A percentile compares a stretch with the other conserved stretches of the same genome.
phyloP scores from a whole-genome alignment of 1,140 invertebrate species.

The Uloborus diversus region DNA sequence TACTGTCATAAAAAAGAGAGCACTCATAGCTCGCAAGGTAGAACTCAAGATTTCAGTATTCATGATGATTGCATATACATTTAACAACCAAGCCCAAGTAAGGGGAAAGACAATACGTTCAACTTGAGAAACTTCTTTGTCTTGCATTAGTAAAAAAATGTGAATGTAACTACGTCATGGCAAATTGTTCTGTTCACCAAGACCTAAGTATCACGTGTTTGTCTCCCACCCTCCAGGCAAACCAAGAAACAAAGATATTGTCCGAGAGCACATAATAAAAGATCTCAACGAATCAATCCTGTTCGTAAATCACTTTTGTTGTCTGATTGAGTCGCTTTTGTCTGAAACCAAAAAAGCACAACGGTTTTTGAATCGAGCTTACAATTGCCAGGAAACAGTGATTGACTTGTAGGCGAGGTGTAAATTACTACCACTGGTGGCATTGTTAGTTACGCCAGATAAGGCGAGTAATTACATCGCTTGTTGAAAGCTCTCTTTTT shows the following conservation, averaged over 20 bases:
- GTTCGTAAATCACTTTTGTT: constrained; percentile 25
- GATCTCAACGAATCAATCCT: not conserved
- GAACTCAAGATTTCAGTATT: no score
- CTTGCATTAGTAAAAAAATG: no score
- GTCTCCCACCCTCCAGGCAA: not conserved
- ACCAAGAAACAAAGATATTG: constrained; percentile 38
- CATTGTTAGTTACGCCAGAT: constrained; percentile 27
- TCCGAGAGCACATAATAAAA: constrained; percentile 24
- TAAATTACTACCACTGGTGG: constrained; percentile 20
- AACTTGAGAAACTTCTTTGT: no score
- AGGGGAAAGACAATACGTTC: no score
- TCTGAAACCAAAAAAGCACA: not conserved
- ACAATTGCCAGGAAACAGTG: constrained; percentile 42
- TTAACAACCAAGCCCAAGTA: no score
- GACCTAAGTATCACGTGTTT: no score
- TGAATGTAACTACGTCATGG: no score
- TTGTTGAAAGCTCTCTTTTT: constrained; percentile 17
- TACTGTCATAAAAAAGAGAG: no score
- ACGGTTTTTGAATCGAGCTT: constrained; percentile 19
- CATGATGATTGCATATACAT: no score
- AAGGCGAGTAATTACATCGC: constrained; percentile 23
- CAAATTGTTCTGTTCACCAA: no score
- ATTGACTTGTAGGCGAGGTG: constrained; percentile 49
- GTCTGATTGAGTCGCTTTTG: constrained; percentile 18
- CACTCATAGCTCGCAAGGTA: no score